Conservation (phyloP, 2,888 invertebrate genomes). For the Holacanthella duospinosa region DNA sequence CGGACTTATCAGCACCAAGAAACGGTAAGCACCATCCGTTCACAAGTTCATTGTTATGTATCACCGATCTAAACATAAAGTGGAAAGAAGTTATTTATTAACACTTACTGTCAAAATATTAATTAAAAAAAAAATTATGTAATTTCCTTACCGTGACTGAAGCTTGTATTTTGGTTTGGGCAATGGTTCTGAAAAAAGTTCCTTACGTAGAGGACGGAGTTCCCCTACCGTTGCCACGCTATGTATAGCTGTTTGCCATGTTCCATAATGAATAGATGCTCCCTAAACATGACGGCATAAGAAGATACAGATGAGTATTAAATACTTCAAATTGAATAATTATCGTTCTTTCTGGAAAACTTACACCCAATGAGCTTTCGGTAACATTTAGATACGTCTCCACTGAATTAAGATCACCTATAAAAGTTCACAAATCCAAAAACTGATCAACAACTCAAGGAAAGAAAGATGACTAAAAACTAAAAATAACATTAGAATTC, state of each 20-base stretch:
- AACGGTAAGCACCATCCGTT: slow-evolving; percentile 37
- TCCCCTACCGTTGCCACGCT: slow-evolving; percentile 58
- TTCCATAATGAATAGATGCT: slow-evolving; percentile 63
- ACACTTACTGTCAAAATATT: background rate
- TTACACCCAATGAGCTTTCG: background rate
- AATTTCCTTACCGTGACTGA: slow-evolving; percentile 44
- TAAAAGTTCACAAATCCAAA: slow-evolving; percentile 32
- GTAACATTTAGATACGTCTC: slow-evolving; percentile 52
- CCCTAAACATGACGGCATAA: slow-evolving; percentile 40
- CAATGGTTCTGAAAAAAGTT: slow-evolving; percentile 56
- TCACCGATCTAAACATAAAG: slow-evolving; percentile 41
- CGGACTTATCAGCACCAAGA: slow-evolving; percentile 68
- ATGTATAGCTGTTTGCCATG: slow-evolving; percentile 79
- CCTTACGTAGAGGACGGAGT: slow-evolving; percentile 53
- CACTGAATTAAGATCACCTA: slow-evolving; percentile 61
- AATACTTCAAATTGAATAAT: background rate
- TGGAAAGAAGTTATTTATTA: background rate
- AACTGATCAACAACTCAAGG: background rate
- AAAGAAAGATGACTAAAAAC: background rate
- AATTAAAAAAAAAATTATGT: no score
- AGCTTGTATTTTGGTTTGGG: slow-evolving; percentile 55
- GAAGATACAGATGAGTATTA: no score
- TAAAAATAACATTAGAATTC: background rate
- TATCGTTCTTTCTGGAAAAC: background rate
- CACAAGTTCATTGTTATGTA: slow-evolving; percentile 47